Evolutionary conservation across 2,888 invertebrate genomes (phyloP).

Genomic region (Tetragnatha montana): DNA sequence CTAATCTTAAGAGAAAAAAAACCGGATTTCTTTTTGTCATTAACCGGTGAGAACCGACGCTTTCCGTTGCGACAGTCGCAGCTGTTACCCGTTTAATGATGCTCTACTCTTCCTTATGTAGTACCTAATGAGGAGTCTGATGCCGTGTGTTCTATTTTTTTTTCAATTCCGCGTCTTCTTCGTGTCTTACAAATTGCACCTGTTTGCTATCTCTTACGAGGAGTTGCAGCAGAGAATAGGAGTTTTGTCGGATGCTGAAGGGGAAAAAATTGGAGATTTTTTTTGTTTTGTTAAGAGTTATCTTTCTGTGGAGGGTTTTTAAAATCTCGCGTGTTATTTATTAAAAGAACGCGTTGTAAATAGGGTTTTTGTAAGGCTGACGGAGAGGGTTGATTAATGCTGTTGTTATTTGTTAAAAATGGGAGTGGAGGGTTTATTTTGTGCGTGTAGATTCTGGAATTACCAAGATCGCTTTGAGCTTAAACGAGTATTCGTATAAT

Average conservation of each 20-base stretch:
- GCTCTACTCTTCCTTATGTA: constrained; percentile 12
- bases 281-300: background rate
- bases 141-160: background rate
- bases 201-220: background rate
- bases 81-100: constrained; percentile 54
- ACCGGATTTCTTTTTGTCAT: constrained; percentile 32
- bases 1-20: constrained; percentile 8
- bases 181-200: background rate
- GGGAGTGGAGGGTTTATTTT: too few relatives aligned
- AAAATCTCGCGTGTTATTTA: background rate
- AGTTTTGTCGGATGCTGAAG: background rate
- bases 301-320: background rate
- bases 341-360: background rate
- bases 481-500: too few relatives aligned
- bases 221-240: background rate
- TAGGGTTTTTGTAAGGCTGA: background rate
- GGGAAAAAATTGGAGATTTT: background rate
- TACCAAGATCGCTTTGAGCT: too few relatives aligned
- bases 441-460: too few relatives aligned
- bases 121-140: constrained; percentile 32
- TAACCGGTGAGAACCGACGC: constrained; percentile 1
- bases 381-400: too few relatives aligned
- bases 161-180: background rate
- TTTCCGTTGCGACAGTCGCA: constrained; percentile 24
- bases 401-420: too few relatives aligned